Base-by-base conservation (phyloP, 1,140 invertebrate species). In the Drosophila arawakana region DNA sequence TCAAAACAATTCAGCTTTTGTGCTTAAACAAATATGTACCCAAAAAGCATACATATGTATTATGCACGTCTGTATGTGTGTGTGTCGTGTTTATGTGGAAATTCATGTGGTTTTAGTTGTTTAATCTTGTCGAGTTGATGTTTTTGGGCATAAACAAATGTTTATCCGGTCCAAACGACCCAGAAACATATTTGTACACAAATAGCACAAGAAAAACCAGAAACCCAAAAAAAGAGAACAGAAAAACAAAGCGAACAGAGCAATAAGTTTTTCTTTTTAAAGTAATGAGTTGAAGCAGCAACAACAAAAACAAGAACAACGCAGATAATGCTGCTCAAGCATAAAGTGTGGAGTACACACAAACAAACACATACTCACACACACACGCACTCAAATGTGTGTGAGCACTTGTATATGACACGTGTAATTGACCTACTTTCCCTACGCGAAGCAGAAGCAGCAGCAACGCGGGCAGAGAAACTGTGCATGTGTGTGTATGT, bases 381-480 rank as follows among this genome's bases (percentile, higher is more conserved):
- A 43, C 41, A 59, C 34, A 11, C 54, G n/a, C 71, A 49, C 18
- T 21, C 60, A 41, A 69, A 54, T 15, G 30, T 70, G 18, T 13
- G 13, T 55, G 49, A 44, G 50, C 71, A 60, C 60, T 43, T 49
- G 47, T 47, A 66, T 54, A 74, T 79, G 83, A 88, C 84, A 88
- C 84, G 84, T 88, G 84, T 88, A 89, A 88, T 89, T 88, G 84
- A 88, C 84, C 84, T 84, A 88, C 84, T 88, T 88, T 88, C 84
- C 81, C 84, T 88, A 84, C 75, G 77, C 80, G 79, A 88, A 74
- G 76, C 70, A 74, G 57, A 68, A 6, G 15, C 35, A 54, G 25
- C 49, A 37, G 52, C 11, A 15, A 25, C n/a, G 39, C 25, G 9
- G 18, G 25, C 35, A 25, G 15, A 18, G 8, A 37, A 15, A 57